Conservation (phyloP, 2,888 invertebrate genomes). For the Drosophila cognata region DNA sequence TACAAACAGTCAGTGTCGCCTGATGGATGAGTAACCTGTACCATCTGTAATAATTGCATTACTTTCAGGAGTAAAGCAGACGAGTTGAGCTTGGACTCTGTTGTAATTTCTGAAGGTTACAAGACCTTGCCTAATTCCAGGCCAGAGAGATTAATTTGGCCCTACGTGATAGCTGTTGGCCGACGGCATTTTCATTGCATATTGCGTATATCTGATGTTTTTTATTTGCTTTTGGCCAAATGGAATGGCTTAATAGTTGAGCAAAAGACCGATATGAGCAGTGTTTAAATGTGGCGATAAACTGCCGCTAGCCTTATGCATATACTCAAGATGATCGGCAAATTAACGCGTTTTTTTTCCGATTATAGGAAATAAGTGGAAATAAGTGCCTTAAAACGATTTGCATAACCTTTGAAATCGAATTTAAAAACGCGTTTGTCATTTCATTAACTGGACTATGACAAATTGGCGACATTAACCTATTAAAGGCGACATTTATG, state of each 20-base stretch:
- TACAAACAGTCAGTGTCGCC: background rate
- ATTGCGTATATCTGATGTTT: constrained; percentile 9
- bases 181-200: constrained; percentile 6
- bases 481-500: constrained; percentile 20
- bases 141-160: constrained; percentile 29
- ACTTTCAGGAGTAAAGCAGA: background rate
- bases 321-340: constrained; percentile 33
- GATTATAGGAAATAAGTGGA: constrained; percentile 1
- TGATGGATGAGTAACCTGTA: background rate
- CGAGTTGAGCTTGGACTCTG: background rate
- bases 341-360: constrained; percentile 27
- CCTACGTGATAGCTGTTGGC: constrained; percentile 35
- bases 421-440: constrained; percentile 47
- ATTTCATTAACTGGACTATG: constrained; percentile 39
- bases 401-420: constrained; percentile 46
- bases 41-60: background rate
- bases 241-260: background rate
- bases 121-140: background rate
- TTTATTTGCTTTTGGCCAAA: constrained; percentile 10
- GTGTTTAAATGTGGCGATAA: background rate
- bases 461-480: constrained; percentile 27
- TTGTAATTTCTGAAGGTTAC: background rate
- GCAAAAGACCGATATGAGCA: background rate
- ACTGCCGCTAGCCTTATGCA: constrained; percentile 10
- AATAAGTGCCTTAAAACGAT: constrained; percentile 23